Evolutionary conservation across 1,140 invertebrate genomes (phyloP), one percentile per base, ranked within the genome.

Genomic region (Drosophila suzukii): DNA sequence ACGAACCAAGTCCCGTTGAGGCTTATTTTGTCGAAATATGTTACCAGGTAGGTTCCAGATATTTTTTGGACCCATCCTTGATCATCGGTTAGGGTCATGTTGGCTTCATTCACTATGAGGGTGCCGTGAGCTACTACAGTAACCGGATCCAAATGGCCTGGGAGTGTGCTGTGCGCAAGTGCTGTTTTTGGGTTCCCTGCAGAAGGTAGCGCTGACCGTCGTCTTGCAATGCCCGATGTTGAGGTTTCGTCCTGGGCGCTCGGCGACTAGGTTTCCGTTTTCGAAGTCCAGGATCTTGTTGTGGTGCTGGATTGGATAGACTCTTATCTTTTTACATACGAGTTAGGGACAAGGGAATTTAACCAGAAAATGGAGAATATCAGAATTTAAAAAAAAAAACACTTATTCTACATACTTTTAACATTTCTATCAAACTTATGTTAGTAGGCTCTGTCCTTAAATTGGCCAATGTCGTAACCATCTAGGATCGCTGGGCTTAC

Each of bases 1-100:
- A 15, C 7, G 55, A n/a, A 57, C 41, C 27, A 34, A 7, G 55
- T 44, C 32, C 55, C 39, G 8, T 57, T 57, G n/a, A 57, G 30
- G 30, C 30, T 6, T 32, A n/a, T n/a, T n/a, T n/a, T n/a, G n/a
- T n/a, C n/a, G n/a, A n/a, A n/a, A n/a, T n/a, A n/a, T n/a, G n/a
- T n/a, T n/a, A n/a, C n/a, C n/a, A n/a, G n/a, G n/a, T n/a, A n/a
- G n/a, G n/a, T n/a, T n/a, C n/a, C n/a, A n/a, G n/a, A n/a, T n/a
- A n/a, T n/a, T n/a, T n/a, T n/a, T n/a, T 32, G 30, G 30, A 7
- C 30, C 30, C 6, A 6, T 7, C 30, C 30, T 32, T 32, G 6
- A 7, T 32, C 30, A 32, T 32, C 30, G 1, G 30, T 32, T 32
- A 32, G 0, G 30, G 30, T 32, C 30, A 32, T 6, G 30, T 6